These are phyloP conservation scores for Tubulanus polymorphus DNA, from an alignment of 2,888 invertebrate species.

Conservation along the genomic window DNA sequence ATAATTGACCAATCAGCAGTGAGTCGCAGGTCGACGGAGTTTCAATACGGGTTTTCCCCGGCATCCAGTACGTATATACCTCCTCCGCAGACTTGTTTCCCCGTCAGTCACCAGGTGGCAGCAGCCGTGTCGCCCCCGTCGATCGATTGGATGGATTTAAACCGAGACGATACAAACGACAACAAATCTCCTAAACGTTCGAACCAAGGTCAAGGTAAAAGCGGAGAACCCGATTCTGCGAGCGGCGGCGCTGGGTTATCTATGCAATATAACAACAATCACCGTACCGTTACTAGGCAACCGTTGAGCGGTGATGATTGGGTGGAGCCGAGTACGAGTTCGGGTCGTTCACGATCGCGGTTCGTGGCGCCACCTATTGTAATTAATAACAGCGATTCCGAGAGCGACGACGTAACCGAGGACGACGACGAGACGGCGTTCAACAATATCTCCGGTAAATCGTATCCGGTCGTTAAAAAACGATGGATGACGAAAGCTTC, in stretches of 20 bases:
- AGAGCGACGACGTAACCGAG: not conserved
- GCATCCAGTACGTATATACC: no score
- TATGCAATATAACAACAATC: no score
- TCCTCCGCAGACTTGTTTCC: not conserved
- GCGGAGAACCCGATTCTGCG: no score
- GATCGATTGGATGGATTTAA: no score
- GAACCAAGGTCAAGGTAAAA: no score
- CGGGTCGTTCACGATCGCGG: not conserved
- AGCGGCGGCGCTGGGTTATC: no score
- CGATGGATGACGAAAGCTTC: not conserved
- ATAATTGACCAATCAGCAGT: no score
- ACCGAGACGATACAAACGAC: no score
- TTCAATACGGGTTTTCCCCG: no score
- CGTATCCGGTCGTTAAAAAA: not conserved
- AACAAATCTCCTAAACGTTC: no score
- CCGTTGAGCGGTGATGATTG: constrained; percentile 50
- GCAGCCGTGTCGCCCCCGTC: not conserved
- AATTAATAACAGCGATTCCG: constrained; percentile 1
- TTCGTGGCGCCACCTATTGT: not conserved
- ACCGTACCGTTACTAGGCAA: not conserved
- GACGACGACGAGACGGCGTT: not conserved
- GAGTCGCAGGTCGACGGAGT: no score
- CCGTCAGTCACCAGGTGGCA: not conserved
- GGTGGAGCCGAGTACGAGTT: not conserved
- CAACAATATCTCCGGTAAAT: not conserved